Conservation (phyloP, 2,888 invertebrate species). For the Orthosia cruda region DNA sequence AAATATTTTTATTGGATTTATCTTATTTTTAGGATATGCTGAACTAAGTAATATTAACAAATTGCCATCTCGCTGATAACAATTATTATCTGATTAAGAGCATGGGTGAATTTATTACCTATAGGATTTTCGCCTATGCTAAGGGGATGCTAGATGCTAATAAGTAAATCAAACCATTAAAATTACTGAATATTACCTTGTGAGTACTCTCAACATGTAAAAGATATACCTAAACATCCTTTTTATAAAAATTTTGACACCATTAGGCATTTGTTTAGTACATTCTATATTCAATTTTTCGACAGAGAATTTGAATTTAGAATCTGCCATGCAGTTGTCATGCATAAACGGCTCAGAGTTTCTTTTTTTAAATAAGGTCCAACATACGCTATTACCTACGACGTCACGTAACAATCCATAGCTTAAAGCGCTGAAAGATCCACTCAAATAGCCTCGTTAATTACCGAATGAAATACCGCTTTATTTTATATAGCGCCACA, state of each 20-base stretch:
- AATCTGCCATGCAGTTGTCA: too few species aligned
- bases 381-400: slow-evolving; percentile 8
- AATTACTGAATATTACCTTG: slow-evolving; percentile 28
- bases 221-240: not conserved
- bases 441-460: slow-evolving; percentile 62
- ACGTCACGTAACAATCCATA: slow-evolving; percentile 26
- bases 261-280: too few species aligned
- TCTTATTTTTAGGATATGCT: not conserved
- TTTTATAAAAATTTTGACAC: too few species aligned
- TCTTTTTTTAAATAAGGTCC: too few species aligned
- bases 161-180: not conserved
- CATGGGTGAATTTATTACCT: not conserved
- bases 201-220: not conserved
- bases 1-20: not conserved
- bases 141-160: slow-evolving; percentile 9
- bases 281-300: too few species aligned
- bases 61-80: not conserved
- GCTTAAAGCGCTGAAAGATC: slow-evolving; percentile 53
- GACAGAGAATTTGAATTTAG: too few species aligned
- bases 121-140: not conserved
- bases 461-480: slow-evolving; percentile 59
- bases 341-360: too few species aligned
- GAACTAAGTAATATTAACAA: not conserved
- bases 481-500: slow-evolving; percentile 54
- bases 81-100: not conserved